Evolutionary conservation across 2,113 vertebrate species (phyloP), one percentile per base, ranked within the genome.

Genomic region (Pogonocichla stellata): DNA sequence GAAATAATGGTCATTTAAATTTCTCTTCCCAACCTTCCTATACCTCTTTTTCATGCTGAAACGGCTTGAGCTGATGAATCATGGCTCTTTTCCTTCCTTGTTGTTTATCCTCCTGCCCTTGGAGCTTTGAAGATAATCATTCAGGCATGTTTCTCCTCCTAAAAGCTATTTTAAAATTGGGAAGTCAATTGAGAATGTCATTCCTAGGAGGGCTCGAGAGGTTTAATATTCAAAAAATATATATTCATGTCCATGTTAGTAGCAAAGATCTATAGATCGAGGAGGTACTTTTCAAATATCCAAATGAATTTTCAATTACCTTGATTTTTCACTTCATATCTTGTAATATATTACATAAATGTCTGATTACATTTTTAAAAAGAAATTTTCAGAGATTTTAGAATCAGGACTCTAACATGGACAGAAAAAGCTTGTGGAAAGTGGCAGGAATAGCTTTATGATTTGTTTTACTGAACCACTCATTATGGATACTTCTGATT

Each of bases 51-150:
- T 80, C 19, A 47, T 31, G 57, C 38, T 48, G 24, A 58, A 43
- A 88, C 0, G 1, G 26, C 50, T 84, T 91, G 38, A 89, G 36
- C 28, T 95, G 66, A 74, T 74, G 81, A 91, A 84, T 85, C 78
- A 88, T 10, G 19, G 36, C 28, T 91, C 70, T 89, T 78, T 83
- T 67, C 53, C 72, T 73, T 77, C 53, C 36, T 77, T 57, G 66
- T 33, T 87, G 48, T 87, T 85, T 89, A 87, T 86, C 61, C 58
- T 82, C 17, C 81, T 85, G 66, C 53, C 57, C 50, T 85, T 91
- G 89, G 36, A 95, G n/a, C 78, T 93, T 95, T 92, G 89, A 84
- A 85, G 62, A 92, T 54, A 85, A 93, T 61, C 20, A 67, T 56
- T 60, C 53, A 47, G 43, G 19, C 66, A 40, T 64, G 61, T 90